Conservation (phyloP, 2,113 vertebrate species). For the Bothrops jararaca region DNA sequence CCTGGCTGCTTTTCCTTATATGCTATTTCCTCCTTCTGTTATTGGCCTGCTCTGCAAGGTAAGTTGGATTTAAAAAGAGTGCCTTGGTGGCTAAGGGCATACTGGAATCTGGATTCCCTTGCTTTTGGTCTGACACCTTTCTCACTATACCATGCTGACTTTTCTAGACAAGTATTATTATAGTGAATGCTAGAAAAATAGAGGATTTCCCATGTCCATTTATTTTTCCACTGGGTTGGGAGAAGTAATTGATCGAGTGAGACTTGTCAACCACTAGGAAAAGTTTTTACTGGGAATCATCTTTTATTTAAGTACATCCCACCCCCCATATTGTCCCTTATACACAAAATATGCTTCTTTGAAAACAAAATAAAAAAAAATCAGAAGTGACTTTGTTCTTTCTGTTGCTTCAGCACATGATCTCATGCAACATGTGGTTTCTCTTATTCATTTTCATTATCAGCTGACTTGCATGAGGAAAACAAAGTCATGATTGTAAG, state of each 20-base stretch:
- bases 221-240: neutral
- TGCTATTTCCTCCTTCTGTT: no score
- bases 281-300: neutral
- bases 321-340: neutral
- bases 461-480: neutral
- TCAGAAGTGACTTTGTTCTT: neutral
- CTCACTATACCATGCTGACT: neutral
- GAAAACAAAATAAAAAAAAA: neutral
- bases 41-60: no score
- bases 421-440: fast-evolving
- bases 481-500: neutral
- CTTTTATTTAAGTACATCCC: neutral
- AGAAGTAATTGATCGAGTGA: neutral
- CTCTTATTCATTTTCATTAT: fast-evolving
- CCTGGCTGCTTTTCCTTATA: no score
- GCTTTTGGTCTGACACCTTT: neutral
- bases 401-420: neutral
- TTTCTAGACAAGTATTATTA: neutral
- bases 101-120: neutral
- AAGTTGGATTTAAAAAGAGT: no score
- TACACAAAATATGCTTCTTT: neutral
- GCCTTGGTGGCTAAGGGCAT: neutral
- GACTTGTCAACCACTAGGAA: neutral
- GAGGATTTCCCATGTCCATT: neutral
- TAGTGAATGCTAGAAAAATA: neutral